Conservation (phyloP, 2,888 invertebrate species). For the Lathronympha strigana region DNA sequence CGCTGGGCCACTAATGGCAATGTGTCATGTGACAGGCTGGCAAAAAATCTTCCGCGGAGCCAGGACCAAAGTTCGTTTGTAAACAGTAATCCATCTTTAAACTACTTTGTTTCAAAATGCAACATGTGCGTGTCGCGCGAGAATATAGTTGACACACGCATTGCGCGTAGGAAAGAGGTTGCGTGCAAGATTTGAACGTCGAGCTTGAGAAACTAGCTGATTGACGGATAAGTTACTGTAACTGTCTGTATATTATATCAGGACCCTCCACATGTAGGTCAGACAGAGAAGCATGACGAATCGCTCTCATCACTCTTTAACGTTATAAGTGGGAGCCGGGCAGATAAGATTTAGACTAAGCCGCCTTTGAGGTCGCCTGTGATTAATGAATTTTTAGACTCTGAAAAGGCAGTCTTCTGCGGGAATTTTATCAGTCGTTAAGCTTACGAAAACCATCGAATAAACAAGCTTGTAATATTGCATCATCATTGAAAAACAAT, state of each 20-base stretch:
- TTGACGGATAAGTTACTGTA: not conserved
- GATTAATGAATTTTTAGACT: constrained; percentile 56
- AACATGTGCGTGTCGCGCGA: not conserved
- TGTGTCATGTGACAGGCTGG: constrained; percentile 54
- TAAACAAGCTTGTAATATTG: constrained; percentile 26
- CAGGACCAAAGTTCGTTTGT: constrained; percentile 44
- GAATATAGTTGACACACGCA: not conserved
- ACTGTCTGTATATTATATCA: not conserved
- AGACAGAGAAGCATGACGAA: constrained; percentile 74
- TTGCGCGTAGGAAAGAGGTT: not conserved
- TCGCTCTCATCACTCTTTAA: constrained; percentile 73
- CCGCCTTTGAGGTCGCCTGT: constrained; percentile 55
- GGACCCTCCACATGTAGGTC: constrained; percentile 68
- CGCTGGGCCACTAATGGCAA: constrained; percentile 54
- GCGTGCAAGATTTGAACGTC: not conserved
- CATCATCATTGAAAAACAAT: constrained; percentile 21
- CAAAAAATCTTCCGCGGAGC: constrained; percentile 55
- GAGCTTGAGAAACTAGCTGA: not conserved
- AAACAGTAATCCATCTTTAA: not conserved
- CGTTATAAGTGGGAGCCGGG: constrained; percentile 59
- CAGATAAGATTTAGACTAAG: constrained; percentile 69
- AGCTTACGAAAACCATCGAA: constrained; percentile 24
- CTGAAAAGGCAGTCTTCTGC: constrained; percentile 38
- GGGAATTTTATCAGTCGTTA: constrained; percentile 44
- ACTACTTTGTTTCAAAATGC: not conserved